Conservation (phyloP, 2,888 invertebrate species). For the Andrena trimmerana region DNA sequence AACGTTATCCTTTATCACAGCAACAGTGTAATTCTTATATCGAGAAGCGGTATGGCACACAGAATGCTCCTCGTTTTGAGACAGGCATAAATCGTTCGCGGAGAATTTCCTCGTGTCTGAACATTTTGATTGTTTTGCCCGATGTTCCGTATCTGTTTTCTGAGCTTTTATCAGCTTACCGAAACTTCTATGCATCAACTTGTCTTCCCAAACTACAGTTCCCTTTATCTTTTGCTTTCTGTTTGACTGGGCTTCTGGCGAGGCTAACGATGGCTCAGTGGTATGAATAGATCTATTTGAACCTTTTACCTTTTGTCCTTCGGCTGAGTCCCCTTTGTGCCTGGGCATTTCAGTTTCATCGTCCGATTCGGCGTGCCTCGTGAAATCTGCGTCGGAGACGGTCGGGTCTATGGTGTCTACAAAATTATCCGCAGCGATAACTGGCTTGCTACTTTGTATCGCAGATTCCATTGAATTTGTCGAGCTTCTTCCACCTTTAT, state of each 20-base stretch:
- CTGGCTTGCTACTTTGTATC: not conserved
- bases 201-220: not conserved
- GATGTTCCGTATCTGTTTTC: slow-evolving; percentile 20
- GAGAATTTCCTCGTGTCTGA: slow-evolving; percentile 15
- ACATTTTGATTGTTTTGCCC: slow-evolving; percentile 14
- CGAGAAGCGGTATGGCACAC: slow-evolving; percentile 53
- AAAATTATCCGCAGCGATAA: not conserved
- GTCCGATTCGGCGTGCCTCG: slow-evolving; percentile 6
- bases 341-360: slow-evolving; percentile 12
- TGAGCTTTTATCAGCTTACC: slow-evolving; percentile 12
- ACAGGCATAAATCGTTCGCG: not conserved
- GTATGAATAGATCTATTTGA: not conserved
- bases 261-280: not conserved
- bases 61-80: slow-evolving; percentile 29
- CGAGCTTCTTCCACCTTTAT: slow-evolving; percentile 2
- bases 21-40: slow-evolving; percentile 42
- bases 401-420: not conserved
- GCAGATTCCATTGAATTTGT: slow-evolving; percentile 4
- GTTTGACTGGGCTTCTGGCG: slow-evolving; percentile 14
- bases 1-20: slow-evolving; percentile 59
- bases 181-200: slow-evolving; percentile 8
- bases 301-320: slow-evolving; percentile 5
- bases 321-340: slow-evolving; percentile 1
- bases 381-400: slow-evolving; percentile 4
- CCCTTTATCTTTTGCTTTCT: slow-evolving; percentile 13